phyloP scores from a whole-genome alignment of 1,140 invertebrate species.

The Hycleus phaleratus region DNA sequence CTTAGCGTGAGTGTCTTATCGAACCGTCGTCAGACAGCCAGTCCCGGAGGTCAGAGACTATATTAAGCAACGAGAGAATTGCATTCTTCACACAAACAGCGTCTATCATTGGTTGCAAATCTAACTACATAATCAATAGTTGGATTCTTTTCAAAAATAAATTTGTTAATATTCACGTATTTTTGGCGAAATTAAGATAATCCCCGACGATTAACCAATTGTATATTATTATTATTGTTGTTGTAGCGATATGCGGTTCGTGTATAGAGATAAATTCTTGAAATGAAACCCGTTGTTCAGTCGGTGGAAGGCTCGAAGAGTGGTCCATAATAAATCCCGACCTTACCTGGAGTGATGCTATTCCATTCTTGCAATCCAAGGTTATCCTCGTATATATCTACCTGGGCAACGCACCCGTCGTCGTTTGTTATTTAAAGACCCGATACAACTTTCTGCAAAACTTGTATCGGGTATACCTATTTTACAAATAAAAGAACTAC shows the following conservation, averaged over 20 bases:
- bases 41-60: slow-evolving; percentile 22
- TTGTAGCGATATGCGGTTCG: background rate
- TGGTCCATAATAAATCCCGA: slow-evolving; percentile 32
- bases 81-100: slow-evolving; percentile 10
- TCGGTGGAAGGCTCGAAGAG: slow-evolving; percentile 5
- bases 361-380: slow-evolving; percentile 30
- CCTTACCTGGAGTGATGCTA: slow-evolving; percentile 28
- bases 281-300: slow-evolving; percentile 21
- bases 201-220: too few species aligned
- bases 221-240: too few species aligned
- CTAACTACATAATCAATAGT: background rate
- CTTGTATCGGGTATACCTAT: slow-evolving; percentile 4
- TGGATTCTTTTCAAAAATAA: background rate
- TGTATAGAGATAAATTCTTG: slow-evolving; percentile 12
- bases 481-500: slow-evolving; percentile 19
- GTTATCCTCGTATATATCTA: slow-evolving; percentile 26
- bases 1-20: slow-evolving; percentile 7
- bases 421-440: slow-evolving; percentile 24
- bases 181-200: too few species aligned
- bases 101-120: slow-evolving; percentile 14
- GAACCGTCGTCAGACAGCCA: slow-evolving; percentile 10
- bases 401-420: slow-evolving; percentile 25
- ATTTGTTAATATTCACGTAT: background rate
- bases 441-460: slow-evolving; percentile 21
- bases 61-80: slow-evolving; percentile 20